phyloP scores from a whole-genome alignment of 1,140 invertebrate species.

The Formica exsecta region DNA sequence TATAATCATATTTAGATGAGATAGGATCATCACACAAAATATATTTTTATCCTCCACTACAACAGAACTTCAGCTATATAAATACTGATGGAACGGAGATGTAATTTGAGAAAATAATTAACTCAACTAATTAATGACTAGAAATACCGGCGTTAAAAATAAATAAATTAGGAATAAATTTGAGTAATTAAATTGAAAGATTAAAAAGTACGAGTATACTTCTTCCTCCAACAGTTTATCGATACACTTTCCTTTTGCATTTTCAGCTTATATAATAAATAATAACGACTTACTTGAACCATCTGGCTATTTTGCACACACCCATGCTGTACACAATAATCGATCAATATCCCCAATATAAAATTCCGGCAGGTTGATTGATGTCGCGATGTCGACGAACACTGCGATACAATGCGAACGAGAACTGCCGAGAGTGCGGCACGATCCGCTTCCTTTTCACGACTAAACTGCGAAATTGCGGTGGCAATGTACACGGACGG shows the following conservation, averaged over 20 bases:
- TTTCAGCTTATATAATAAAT: neutral
- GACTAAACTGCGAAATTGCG: conserved; percentile 55
- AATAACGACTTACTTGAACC: conserved; percentile 79
- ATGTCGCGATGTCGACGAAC: conserved; percentile 60
- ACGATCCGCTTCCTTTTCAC: conserved; percentile 56
- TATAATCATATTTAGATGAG: neutral
- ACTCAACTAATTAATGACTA: neutral
- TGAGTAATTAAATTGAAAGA: neutral
- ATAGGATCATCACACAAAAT: neutral
- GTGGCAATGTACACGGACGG: conserved; percentile 19
- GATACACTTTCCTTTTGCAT: neutral
- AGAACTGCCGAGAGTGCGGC: conserved; percentile 13
- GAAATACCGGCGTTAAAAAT: neutral
- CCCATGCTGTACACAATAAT: conserved; percentile 75
- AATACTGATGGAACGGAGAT: neutral
- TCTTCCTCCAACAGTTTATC: neutral
- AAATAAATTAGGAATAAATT: conserved; percentile 1
- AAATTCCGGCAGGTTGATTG: conserved; percentile 42
- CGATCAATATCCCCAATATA: conserved; percentile 44
- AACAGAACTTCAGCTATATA: neutral
- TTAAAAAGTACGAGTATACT: neutral
- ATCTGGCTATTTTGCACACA: conserved; percentile 80
- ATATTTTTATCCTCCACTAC: neutral
- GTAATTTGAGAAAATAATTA: neutral
- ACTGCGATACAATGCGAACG: conserved; percentile 39